These are phyloP conservation scores for Panzeria rudis DNA, from an alignment of 2,888 invertebrate genomes.

Conservation along the genomic window DNA sequence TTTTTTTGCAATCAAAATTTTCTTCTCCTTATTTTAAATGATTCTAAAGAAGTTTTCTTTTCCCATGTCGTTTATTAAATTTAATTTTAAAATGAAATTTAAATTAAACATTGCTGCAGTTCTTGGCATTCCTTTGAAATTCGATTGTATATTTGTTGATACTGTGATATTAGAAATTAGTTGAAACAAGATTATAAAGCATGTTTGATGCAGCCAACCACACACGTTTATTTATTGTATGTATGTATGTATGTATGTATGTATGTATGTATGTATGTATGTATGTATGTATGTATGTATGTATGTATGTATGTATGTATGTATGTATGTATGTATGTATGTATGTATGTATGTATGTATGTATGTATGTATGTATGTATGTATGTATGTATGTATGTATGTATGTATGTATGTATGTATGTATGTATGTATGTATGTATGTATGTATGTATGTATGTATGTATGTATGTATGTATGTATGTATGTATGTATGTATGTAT, in stretches of 20 bases:
- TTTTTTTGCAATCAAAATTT: neutral
- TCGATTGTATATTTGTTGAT: neutral
- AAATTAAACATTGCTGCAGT: neutral
- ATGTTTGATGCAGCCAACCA: conserved; percentile 6
- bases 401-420: too few species aligned
- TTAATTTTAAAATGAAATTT: conserved; percentile 6
- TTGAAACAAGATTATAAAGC: conserved; percentile 28
- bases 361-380: too few species aligned
- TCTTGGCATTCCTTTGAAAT: neutral
- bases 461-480: too few species aligned
- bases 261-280: neutral
- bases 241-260: neutral
- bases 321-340: too few species aligned
- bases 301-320: neutral
- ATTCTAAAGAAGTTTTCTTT: neutral
- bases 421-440: too few species aligned
- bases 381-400: too few species aligned
- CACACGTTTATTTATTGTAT: neutral
- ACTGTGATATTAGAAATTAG: conserved; percentile 14
- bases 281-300: neutral
- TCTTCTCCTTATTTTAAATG: neutral
- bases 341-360: too few species aligned
- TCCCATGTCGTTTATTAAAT: neutral
- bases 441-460: too few species aligned
- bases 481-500: too few species aligned